These are phyloP conservation scores for Idaea dimidiata DNA, from an alignment of 2,888 invertebrate genomes.

Conservation along the genomic window DNA sequence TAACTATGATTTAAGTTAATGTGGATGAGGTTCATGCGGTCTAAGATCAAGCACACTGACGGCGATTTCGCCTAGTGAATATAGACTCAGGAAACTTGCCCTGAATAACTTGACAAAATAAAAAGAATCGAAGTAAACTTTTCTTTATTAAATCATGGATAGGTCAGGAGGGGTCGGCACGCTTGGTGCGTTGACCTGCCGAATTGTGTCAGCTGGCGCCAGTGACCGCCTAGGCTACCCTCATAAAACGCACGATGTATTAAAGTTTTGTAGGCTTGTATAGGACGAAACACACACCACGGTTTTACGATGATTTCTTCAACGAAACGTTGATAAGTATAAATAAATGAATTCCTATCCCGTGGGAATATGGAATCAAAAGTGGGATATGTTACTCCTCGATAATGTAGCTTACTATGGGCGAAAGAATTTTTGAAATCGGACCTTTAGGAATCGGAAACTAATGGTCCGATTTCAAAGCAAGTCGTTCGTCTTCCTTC, in stretches of 20 bases:
- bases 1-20: no score
- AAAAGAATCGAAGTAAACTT: not conserved
- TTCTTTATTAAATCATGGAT: not conserved
- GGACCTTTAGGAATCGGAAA: no score
- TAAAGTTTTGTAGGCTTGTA: not conserved
- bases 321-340: no score
- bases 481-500: no score
- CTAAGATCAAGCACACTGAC: no score
- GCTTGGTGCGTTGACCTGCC: not conserved
- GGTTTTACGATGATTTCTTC: not conserved
- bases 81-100: not conserved
- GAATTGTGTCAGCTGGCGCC: slow-evolving; percentile 1
- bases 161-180: not conserved
- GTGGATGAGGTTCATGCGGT: no score
- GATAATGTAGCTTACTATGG: no score
- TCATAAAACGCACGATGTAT: not conserved
- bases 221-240: not conserved
- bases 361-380: no score
- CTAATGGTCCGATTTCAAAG: no score
- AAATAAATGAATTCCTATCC: no score
- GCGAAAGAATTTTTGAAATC: no score
- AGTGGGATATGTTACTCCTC: no score
- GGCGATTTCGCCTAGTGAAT: not conserved
- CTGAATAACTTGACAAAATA: not conserved
- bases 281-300: not conserved